Evolutionary conservation across 1,140 invertebrate genomes (phyloP).

Genomic region (Polypedilum vanderplanki): DNA sequence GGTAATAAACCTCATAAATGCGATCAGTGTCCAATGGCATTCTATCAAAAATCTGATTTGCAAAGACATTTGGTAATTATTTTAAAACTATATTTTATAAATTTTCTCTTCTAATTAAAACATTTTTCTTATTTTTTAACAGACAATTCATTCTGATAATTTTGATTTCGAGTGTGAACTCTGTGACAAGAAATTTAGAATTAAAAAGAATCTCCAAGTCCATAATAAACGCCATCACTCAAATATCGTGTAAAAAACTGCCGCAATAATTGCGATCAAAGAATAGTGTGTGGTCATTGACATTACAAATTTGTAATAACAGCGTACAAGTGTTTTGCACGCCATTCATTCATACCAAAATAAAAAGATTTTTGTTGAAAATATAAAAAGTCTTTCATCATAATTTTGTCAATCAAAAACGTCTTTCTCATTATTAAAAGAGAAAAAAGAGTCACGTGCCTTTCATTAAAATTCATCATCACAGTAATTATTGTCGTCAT

Average conservation of each 20-base stretch:
- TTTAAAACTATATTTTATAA: neutral
- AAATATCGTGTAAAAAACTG: neutral
- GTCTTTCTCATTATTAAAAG: neutral
- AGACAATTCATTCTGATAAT: slow-evolving; percentile 4
- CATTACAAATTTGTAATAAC: too few species aligned
- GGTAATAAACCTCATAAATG: neutral
- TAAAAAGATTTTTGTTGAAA: too few species aligned
- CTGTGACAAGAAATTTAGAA: neutral
- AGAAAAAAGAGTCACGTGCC: neutral
- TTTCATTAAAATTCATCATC: neutral
- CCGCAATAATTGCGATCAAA: too few species aligned
- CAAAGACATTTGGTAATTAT: neutral
- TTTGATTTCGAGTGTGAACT: slow-evolving; percentile 4
- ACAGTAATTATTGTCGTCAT: neutral
- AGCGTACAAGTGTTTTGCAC: too few species aligned
- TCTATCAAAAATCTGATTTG: neutral
- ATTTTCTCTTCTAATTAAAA: neutral
- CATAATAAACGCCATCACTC: neutral
- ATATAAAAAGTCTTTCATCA: too few species aligned
- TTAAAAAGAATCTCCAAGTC: neutral
- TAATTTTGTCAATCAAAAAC: neutral
- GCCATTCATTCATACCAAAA: too few species aligned
- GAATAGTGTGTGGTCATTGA: too few species aligned
- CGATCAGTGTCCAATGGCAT: neutral
- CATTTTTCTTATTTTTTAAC: neutral